Conservation (phyloP, 2,888 invertebrate genomes). For the Corbicula japonica region DNA sequence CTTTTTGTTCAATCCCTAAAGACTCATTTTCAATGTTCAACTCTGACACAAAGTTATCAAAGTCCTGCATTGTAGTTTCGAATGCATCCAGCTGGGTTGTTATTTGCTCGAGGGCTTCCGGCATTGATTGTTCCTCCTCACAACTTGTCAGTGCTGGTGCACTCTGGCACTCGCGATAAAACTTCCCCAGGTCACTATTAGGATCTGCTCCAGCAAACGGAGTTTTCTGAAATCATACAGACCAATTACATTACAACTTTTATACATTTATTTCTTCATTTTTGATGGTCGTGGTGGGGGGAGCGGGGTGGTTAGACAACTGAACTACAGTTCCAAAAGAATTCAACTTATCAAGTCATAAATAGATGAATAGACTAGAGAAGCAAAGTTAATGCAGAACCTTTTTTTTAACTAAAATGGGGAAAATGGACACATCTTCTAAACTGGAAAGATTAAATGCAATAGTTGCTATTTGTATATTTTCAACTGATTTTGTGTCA, state of each 20-base stretch:
- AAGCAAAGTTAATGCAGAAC: too few relatives aligned
- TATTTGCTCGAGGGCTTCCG: constrained; percentile 88
- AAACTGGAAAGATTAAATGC: too few relatives aligned
- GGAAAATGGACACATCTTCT: too few relatives aligned
- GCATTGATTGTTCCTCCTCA: constrained; percentile 78
- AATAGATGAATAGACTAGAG: too few relatives aligned
- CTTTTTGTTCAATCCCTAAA: constrained; percentile 19
- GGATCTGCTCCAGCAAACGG: constrained; percentile 91
- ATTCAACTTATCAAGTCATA: too few relatives aligned
- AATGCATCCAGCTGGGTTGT: constrained; percentile 91
- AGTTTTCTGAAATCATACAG: constrained; percentile 90
- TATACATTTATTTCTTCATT: too few relatives aligned
- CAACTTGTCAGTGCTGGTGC: constrained; percentile 90
- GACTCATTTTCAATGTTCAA: constrained; percentile 34
- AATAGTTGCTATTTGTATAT: too few relatives aligned
- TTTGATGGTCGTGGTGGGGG: too few relatives aligned
- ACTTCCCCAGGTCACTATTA: constrained; percentile 92
- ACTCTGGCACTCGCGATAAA: constrained; percentile 93
- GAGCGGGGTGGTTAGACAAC: too few relatives aligned
- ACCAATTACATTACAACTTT: neutral
- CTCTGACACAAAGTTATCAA: constrained; percentile 91
- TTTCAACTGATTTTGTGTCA: too few relatives aligned
- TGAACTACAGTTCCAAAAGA: too few relatives aligned
- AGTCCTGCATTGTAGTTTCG: constrained; percentile 92
- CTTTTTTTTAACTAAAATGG: too few relatives aligned